Evolutionary conservation across 2,113 vertebrate species (phyloP).

Genomic region (Campylomormyrus tamandua): DNA sequence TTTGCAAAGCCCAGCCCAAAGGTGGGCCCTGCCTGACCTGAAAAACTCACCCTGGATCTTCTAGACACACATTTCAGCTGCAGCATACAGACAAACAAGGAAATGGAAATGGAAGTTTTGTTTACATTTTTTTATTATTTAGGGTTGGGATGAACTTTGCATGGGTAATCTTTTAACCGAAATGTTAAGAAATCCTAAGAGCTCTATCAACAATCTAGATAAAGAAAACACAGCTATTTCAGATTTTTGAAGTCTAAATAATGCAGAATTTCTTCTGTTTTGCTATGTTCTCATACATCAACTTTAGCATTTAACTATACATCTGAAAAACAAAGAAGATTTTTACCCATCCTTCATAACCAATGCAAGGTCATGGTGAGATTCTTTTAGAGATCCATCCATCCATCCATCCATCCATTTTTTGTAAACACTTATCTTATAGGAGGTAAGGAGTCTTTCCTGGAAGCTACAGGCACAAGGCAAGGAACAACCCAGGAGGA

Average conservation of each 20-base stretch:
- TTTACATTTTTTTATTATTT: not conserved
- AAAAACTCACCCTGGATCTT: not conserved
- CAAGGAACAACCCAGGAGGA: not conserved
- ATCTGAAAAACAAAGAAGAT: not conserved
- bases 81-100: not conserved
- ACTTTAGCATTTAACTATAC: not conserved
- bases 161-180: not conserved
- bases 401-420: not conserved
- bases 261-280: not conserved
- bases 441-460: not conserved
- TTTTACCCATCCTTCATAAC: not conserved
- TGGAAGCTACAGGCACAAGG: not conserved
- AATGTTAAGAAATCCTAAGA: not conserved
- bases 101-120: not conserved
- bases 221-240: not conserved
- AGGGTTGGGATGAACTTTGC: not conserved
- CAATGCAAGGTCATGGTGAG: not conserved
- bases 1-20: not conserved
- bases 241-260: not conserved
- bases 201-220: not conserved
- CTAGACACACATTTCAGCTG: not conserved
- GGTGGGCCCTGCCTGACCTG: not conserved
- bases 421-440: not conserved
- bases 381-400: not conserved
- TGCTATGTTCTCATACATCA: not conserved